These are phyloP conservation scores for Neoascia interrupta DNA, from an alignment of 2,888 invertebrate genomes.

Conservation along the genomic window DNA sequence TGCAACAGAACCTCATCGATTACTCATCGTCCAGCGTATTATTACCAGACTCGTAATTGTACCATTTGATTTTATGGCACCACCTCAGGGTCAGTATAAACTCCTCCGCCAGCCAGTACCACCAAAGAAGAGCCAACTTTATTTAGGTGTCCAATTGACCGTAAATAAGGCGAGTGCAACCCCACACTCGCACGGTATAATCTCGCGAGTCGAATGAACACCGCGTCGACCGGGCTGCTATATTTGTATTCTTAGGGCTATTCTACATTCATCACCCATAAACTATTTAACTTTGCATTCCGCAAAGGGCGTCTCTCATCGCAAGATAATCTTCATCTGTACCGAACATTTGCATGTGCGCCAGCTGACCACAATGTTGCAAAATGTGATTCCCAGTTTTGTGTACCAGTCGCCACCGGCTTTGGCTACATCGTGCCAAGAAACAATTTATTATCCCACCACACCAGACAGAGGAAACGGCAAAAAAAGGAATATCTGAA, in stretches of 20 bases:
- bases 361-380: slow-evolving; percentile 56
- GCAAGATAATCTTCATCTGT: slow-evolving; percentile 22
- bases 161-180: slow-evolving; percentile 24
- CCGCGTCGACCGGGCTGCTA: too few species aligned
- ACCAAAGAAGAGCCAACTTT: slow-evolving; percentile 23
- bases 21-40: slow-evolving; percentile 20
- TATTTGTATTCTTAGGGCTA: slow-evolving; percentile 3
- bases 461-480: background rate
- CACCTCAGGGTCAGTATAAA: slow-evolving; percentile 4
- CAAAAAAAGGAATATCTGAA: background rate
- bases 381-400: too few species aligned
- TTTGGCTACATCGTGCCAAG: too few species aligned
- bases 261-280: slow-evolving; percentile 59
- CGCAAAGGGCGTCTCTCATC: slow-evolving; percentile 22
- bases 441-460: slow-evolving; percentile 36
- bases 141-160: slow-evolving; percentile 42
- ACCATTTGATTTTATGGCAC: slow-evolving; percentile 7
- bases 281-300: slow-evolving; percentile 36
- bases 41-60: background rate
- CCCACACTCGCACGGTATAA: background rate
- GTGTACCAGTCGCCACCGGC: background rate
- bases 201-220: background rate
- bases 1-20: slow-evolving; percentile 1
- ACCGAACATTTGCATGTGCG: slow-evolving; percentile 26
- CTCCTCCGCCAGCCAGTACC: background rate